These are phyloP conservation scores for Onychostruthus taczanowskii DNA, from an alignment of 2,113 vertebrate genomes.

Conservation along the genomic window DNA sequence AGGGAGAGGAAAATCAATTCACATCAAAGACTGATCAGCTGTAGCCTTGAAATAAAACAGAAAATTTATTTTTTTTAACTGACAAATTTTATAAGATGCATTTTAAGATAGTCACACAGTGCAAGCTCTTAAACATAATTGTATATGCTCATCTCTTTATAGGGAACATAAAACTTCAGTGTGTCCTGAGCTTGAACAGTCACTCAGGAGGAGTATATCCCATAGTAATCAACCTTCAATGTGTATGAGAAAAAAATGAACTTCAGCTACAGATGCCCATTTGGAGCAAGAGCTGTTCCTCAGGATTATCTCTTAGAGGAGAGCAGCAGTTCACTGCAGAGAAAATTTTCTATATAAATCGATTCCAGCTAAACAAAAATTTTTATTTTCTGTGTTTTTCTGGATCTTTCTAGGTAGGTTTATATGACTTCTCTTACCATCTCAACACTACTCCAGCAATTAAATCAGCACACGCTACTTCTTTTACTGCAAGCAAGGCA, in stretches of 20 bases:
- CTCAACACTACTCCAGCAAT: neutral
- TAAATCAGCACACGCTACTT: neutral
- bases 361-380: neutral
- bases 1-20: neutral
- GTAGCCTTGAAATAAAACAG: neutral
- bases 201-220: neutral
- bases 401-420: neutral
- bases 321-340: neutral
- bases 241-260: neutral
- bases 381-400: neutral
- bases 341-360: neutral
- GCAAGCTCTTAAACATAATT: neutral
- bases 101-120: neutral
- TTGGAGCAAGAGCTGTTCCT: neutral
- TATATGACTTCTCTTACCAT: neutral
- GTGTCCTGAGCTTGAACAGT: neutral
- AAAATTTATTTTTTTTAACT: neutral
- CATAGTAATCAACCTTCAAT: neutral
- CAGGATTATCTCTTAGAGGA: neutral
- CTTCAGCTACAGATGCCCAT: neutral
- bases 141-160: neutral
- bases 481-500: neutral
- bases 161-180: neutral
- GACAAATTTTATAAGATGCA: neutral
- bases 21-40: neutral